A percentile compares a stretch with the other conserved stretches of the same genome.
phyloP scores from a whole-genome alignment of 2,888 invertebrate species.

The Drosophila rellima region DNA sequence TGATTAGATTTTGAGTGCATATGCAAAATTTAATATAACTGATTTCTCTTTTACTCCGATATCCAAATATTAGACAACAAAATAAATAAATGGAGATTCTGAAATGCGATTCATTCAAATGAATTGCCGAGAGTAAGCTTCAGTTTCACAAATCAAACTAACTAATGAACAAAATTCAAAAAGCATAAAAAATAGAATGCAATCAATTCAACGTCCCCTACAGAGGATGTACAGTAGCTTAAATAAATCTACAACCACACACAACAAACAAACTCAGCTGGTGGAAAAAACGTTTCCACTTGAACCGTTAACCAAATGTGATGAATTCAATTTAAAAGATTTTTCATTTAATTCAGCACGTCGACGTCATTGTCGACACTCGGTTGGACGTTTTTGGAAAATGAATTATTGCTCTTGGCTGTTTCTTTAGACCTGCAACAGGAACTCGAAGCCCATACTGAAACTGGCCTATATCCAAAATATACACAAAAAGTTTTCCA shows the following conservation, averaged over 20 bases:
- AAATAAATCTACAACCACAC: constrained; percentile 44
- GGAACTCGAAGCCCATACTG: constrained; percentile 9
- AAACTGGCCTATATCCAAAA: constrained; percentile 30
- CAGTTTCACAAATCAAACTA: constrained; percentile 48
- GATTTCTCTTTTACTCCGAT: background rate
- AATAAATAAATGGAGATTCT: constrained; percentile 28
- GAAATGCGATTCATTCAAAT: constrained; percentile 12
- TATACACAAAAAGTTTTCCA: constrained; percentile 24
- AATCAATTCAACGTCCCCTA: constrained; percentile 55
- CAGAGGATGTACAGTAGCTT: constrained; percentile 29
- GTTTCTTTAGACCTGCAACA: constrained; percentile 32
- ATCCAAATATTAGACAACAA: constrained; percentile 25
- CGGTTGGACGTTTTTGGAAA: constrained; percentile 45
- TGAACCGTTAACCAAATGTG: constrained; percentile 62
- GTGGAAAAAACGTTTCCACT: constrained; percentile 43
- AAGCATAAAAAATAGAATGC: constrained; percentile 56
- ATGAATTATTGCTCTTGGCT: constrained; percentile 74
- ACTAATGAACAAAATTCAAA: constrained; percentile 64
- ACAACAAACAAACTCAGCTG: constrained; percentile 8
- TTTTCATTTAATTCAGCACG: constrained; percentile 71
- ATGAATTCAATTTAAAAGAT: constrained; percentile 69
- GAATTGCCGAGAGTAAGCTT: constrained; percentile 22
- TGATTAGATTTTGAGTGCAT: background rate
- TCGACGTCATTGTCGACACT: constrained; percentile 24
- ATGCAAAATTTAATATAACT: background rate